These are phyloP conservation scores for Athripsodes cinereus DNA, from an alignment of 2,888 invertebrate species.

Conservation along the genomic window DNA sequence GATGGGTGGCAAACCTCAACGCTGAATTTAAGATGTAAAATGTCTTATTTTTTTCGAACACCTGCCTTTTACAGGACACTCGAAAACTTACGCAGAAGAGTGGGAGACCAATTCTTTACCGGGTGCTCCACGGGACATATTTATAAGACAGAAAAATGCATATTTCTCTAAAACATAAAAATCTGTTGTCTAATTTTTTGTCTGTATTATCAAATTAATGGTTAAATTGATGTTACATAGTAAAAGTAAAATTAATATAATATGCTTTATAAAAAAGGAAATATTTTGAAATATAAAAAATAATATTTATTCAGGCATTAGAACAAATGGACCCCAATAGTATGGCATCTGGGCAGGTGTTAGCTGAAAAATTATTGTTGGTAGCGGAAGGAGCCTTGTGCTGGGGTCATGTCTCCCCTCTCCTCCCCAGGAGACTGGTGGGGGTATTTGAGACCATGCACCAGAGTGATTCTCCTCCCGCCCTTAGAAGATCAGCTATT, in stretches of 20 bases:
- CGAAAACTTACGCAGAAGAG: no score
- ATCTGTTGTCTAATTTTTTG: background rate
- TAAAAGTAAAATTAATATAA: no score
- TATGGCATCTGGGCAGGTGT: slow-evolving; percentile 45
- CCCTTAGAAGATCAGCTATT: slow-evolving; percentile 45
- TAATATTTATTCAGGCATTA: slow-evolving; percentile 12
- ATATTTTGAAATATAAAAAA: no score
- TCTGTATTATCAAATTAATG: background rate
- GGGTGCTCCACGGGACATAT: no score
- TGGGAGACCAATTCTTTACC: no score
- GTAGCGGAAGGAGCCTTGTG: slow-evolving; percentile 73
- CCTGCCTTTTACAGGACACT: no score
- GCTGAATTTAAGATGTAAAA: no score
- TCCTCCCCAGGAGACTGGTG: slow-evolving; percentile 62
- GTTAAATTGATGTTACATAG: background rate
- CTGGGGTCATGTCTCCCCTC: slow-evolving; percentile 72
- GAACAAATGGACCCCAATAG: slow-evolving; percentile 36
- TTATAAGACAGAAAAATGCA: no score
- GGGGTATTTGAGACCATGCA: slow-evolving; percentile 66
- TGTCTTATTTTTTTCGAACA: no score
- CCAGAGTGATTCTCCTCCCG: slow-evolving; percentile 58
- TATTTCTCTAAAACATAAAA: no score
- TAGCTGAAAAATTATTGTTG: slow-evolving; percentile 65
- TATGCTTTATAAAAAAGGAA: no score
- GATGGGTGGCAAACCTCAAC: no score